Conservation (phyloP, 2,113 vertebrate species). For the Hylia prasina region DNA sequence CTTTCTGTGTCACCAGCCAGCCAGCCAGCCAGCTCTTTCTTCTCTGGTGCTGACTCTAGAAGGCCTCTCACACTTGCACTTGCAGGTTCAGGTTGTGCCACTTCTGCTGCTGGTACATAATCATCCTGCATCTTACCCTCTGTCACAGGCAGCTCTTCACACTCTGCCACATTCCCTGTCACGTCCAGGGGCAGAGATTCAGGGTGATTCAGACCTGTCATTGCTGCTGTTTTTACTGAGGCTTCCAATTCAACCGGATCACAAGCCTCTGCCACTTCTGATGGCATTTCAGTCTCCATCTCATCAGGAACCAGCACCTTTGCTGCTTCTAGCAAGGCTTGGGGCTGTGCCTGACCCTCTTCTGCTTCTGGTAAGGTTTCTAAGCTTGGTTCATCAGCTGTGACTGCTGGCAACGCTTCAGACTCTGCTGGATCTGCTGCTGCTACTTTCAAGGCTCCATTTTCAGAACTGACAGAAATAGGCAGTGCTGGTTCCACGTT, state of each 20-base stretch:
- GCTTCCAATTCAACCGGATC: background rate
- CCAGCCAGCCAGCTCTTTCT: background rate
- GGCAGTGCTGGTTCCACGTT: background rate
- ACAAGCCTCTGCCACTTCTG: background rate
- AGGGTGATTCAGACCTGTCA: background rate
- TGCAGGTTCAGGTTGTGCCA: background rate
- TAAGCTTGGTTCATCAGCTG: background rate
- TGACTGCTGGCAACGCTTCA: background rate
- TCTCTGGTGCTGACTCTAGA: background rate
- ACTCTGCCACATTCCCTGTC: background rate
- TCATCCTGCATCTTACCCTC: background rate
- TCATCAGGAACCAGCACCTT: background rate
- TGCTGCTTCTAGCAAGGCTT: background rate
- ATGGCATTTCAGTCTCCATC: background rate
- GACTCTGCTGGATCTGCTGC: background rate
- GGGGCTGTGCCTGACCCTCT: background rate
- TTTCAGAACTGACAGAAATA: background rate
- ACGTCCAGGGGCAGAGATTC: background rate
- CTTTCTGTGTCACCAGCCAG: background rate
- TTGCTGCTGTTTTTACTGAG: background rate
- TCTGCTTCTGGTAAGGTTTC: background rate
- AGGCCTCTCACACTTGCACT: background rate
- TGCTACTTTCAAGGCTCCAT: background rate
- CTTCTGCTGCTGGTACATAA: background rate
- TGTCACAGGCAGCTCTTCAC: background rate